Base-by-base conservation (phyloP, 2,797 vertebrate species). In the Falco columbarius region DNA sequence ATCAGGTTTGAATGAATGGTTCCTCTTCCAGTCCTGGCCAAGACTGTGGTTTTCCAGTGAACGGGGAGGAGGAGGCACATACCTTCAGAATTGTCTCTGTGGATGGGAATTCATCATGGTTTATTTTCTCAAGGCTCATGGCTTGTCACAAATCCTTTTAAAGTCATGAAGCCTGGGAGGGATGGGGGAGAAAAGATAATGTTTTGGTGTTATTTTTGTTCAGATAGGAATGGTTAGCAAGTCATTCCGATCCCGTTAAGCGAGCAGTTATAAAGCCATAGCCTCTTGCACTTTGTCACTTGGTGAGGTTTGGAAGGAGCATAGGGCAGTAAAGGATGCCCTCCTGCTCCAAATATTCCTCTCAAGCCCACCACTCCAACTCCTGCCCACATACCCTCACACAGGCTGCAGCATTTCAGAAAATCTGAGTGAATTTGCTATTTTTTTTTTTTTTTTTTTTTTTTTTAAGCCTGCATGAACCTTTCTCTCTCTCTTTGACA, bases 81-180 rank as follows among this genome's bases (percentile, higher is more conserved):
- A 65, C 76, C 87, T 95, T 82, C 38, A 46, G 96, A 88, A 86
- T 22, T 83, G 68, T 95, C 95, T 70, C 65, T n/a, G 23, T 4
- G 32, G 96, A 49, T 97, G 97, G 96, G 97, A 97, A 98, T 97
- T 93, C 81, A 54, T 67, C 84, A 6, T 47, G 73, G n/a, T 89
- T 95, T 95, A 90, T 96, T 97, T 98, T 98, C 98, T 80, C 97
- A 97, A 97, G 96, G 94, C 77, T 91, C 67, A 59, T 63, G 67
- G 73, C 81, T 81, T 81, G 89, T 94, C 92, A 83, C 94, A 76
- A 86, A 91, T 96, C 97, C 95, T 95, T 95, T 94, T 95, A 88
- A 70, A 97, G 97, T 58, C 97, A 77, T 74, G 63, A 67, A 67
- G 91, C 75, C 40, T 16, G 65, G 68, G 56, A 49, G 77, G 75